Evolutionary conservation across 2,888 invertebrate species (phyloP).

Genomic region (Lepas anatifera): DNA sequence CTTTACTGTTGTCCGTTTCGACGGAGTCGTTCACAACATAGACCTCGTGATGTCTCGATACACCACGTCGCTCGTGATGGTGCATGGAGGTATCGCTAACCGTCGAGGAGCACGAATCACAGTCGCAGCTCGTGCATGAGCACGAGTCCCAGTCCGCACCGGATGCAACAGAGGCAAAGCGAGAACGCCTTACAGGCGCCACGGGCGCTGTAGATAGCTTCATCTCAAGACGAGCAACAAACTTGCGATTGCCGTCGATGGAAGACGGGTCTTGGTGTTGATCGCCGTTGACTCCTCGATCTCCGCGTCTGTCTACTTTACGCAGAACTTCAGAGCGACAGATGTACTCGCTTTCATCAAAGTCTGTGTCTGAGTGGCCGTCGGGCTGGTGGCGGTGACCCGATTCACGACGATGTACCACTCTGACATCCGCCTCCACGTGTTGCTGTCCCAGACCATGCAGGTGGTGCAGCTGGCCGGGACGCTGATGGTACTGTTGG

Average conservation of each 20-base stretch:
- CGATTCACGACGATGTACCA: not conserved
- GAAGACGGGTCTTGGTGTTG: too few relatives aligned
- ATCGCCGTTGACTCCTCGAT: too few relatives aligned
- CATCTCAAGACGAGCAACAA: constrained; percentile 17
- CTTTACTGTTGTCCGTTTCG: too few relatives aligned
- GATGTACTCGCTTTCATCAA: constrained; percentile 23
- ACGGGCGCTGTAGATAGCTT: not conserved
- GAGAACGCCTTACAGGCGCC: not conserved
- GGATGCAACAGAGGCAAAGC: constrained; percentile 7
- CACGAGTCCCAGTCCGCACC: constrained; percentile 21
- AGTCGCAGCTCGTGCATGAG: constrained; percentile 22
- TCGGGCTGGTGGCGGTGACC: not conserved
- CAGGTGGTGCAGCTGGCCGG: too few relatives aligned
- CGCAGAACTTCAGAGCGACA: constrained; percentile 23
- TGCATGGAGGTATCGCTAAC: constrained; percentile 16
- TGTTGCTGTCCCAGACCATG: not conserved
- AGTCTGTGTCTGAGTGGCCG: constrained; percentile 21
- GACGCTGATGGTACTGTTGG: too few relatives aligned
- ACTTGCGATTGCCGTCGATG: constrained; percentile 7
- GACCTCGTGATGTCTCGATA: not conserved
- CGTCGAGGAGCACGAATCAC: constrained; percentile 16
- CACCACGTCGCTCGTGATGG: constrained; percentile 9
- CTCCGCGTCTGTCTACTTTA: constrained; percentile 20
- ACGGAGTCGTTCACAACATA: not conserved
- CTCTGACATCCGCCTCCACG: constrained; percentile 23